A percentile compares a stretch with the other conserved stretches of the same genome.
These are phyloP conservation scores for Rhagologus leucostigma DNA, from an alignment of 2,113 vertebrate genomes.

Conservation along the genomic window DNA sequence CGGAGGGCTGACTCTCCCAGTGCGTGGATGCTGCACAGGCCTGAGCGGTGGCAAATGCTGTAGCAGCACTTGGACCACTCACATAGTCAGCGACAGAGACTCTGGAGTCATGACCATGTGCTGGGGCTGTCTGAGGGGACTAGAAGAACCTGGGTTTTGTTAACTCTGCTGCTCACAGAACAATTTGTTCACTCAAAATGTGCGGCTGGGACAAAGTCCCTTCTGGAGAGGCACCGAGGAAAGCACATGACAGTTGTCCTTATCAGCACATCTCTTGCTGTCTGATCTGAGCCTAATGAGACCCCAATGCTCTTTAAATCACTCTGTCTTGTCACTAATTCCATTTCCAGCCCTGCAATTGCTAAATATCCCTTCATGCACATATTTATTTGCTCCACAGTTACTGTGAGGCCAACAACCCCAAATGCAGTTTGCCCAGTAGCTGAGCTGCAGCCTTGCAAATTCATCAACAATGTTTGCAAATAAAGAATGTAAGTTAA, in stretches of 20 bases:
- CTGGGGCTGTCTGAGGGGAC: not conserved
- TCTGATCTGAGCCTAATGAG: not conserved
- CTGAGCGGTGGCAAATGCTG: accelerated
- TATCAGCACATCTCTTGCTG: not conserved
- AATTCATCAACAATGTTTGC: not conserved
- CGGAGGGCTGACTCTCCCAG: accelerated
- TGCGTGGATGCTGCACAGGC: accelerated
- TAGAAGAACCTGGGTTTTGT: not conserved
- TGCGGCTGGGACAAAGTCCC: accelerated
- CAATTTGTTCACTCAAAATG: not conserved
- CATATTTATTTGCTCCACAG: not conserved
- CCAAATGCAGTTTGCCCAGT: not conserved
- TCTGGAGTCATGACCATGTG: not conserved
- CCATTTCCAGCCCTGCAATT: not conserved
- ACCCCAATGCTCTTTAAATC: not conserved
- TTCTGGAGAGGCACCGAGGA: not conserved
- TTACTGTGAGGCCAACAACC: not conserved
- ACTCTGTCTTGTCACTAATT: not conserved
- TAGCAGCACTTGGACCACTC: not conserved
- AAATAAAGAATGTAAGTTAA: not conserved
- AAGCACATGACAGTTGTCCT: not conserved
- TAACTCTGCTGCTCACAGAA: not conserved
- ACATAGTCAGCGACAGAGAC: not conserved
- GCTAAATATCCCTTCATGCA: not conserved
- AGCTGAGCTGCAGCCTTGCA: not conserved